A percentile compares a stretch with the other conserved stretches of the same genome.
Conservation (phyloP, 2,888 invertebrate genomes). For the Metopia argyrocephala region DNA sequence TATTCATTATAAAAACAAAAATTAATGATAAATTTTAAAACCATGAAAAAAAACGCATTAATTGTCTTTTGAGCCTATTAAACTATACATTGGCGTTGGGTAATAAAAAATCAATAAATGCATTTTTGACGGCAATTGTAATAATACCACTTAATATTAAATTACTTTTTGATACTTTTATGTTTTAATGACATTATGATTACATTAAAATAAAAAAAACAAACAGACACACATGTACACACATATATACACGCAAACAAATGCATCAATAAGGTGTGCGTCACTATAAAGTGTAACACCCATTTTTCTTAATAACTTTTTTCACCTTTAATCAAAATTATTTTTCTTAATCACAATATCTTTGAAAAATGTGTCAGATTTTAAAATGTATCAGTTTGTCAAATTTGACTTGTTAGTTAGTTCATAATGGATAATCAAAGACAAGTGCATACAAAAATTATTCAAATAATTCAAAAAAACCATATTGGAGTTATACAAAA, state of each 20-base stretch:
- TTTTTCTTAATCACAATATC: too few species aligned
- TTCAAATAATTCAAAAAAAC: too few species aligned
- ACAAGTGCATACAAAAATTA: too few species aligned
- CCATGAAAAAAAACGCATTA: slow-evolving; percentile 6
- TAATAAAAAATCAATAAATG: slow-evolving; percentile 62
- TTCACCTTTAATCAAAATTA: too few species aligned
- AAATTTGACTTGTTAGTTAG: too few species aligned
- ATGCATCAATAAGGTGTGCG: not conserved
- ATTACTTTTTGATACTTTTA: slow-evolving; percentile 66
- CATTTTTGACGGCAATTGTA: slow-evolving; percentile 59
- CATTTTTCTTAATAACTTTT: too few species aligned
- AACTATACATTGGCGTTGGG: slow-evolving; percentile 17
- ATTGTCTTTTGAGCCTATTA: slow-evolving; percentile 26
- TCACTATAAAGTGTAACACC: too few species aligned
- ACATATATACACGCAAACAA: not conserved
- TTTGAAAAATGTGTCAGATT: too few species aligned
- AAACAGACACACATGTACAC: slow-evolving; percentile 9
- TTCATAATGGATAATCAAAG: too few species aligned
- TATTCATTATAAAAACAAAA: slow-evolving; percentile 12
- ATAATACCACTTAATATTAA: slow-evolving; percentile 64
- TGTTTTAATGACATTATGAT: slow-evolving; percentile 64
- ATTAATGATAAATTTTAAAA: not conserved
- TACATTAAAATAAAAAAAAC: slow-evolving; percentile 47
- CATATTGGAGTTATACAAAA: too few species aligned
- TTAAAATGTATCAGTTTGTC: too few species aligned